Percentiles rank a stretch among this genome's conserved stretches.
Evolutionary conservation across 2,797 vertebrate species (phyloP).

Genomic region (Rhinogobio ventralis): DNA sequence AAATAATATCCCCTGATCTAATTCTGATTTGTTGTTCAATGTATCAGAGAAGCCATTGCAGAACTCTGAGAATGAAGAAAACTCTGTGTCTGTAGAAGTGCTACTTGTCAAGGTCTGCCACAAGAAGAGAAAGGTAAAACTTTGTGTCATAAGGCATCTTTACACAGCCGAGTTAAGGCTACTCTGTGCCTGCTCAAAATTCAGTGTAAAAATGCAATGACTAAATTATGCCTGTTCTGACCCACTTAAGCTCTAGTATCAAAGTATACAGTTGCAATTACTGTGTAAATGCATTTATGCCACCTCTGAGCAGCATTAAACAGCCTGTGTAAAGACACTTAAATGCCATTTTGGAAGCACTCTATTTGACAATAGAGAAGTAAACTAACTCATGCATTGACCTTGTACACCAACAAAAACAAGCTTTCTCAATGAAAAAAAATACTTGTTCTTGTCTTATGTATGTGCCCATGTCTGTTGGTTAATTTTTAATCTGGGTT

Average conservation of each 20-base stretch:
- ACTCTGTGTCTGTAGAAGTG: constrained; percentile 88
- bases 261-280: no score
- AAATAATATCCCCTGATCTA: neutral
- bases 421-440: neutral
- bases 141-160: neutral
- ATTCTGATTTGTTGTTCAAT: constrained; percentile 26
- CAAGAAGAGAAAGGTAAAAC: constrained; percentile 89
- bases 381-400: neutral
- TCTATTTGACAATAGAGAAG: neutral
- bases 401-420: neutral
- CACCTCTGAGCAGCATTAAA: no score
- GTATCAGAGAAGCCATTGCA: constrained; percentile 85
- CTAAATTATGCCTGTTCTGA: no score
- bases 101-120: constrained; percentile 91
- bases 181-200: no score
- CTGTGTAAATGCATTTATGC: no score
- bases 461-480: neutral
- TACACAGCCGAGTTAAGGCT: no score
- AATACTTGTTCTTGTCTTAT: neutral
- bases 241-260: no score
- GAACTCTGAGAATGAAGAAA: constrained; percentile 91
- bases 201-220: no score
- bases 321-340: no score
- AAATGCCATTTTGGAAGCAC: no score
- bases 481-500: neutral